phyloP scores from a whole-genome alignment of 2,888 invertebrate species.

The Mesorhabditis belari region DNA sequence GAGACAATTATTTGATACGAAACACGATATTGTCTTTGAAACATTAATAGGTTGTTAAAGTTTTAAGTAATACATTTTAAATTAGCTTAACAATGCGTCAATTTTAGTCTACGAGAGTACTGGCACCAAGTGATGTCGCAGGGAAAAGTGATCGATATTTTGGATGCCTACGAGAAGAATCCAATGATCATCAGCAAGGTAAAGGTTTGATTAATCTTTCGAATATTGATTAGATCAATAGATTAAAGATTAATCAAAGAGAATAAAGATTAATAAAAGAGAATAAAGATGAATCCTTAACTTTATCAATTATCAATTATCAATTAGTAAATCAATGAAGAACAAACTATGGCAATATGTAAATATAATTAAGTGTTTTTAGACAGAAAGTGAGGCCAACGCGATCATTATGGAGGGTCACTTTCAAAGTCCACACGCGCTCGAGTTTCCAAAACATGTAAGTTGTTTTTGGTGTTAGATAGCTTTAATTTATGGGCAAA shows the following conservation, averaged over 20 bases:
- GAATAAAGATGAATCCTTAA: no score
- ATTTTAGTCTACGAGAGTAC: conserved; percentile 37
- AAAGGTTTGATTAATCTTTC: background rate
- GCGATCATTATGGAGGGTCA: conserved; percentile 66
- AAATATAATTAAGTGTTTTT: background rate
- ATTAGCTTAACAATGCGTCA: background rate
- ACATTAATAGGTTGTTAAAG: background rate
- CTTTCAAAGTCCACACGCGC: conserved; percentile 76
- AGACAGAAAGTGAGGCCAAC: background rate
- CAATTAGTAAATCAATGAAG: no score
- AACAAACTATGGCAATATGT: no score
- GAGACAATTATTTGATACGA: background rate
- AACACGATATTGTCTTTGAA: background rate
- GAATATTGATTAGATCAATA: background rate
- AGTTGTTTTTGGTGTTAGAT: background rate
- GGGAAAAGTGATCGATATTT: conserved; percentile 25
- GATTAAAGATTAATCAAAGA: no score
- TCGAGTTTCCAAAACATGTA: conserved; percentile 74
- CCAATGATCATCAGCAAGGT: conserved; percentile 29
- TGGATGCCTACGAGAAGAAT: conserved; percentile 19
- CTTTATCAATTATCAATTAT: no score
- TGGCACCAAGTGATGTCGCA: conserved; percentile 35
- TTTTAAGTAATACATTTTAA: no score
- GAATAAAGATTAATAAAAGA: no score
- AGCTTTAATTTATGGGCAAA: background rate